A percentile compares a stretch with the other conserved stretches of the same genome.
Evolutionary conservation across 2,113 vertebrate genomes (phyloP).

Genomic region (Myiagra hebetior): DNA sequence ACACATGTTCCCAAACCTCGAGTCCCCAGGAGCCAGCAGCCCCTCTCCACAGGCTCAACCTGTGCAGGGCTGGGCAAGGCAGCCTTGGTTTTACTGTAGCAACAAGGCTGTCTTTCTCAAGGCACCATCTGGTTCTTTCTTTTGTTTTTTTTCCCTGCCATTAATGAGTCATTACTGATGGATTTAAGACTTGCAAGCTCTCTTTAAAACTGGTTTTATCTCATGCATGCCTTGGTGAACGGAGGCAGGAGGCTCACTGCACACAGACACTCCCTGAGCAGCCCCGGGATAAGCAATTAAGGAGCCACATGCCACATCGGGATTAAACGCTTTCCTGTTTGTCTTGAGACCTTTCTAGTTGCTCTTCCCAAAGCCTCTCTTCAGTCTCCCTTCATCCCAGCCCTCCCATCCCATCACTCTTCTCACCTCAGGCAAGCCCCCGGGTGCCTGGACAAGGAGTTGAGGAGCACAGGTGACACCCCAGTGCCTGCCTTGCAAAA

Average conservation of each 20-base stretch:
- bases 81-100: not conserved
- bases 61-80: not conserved
- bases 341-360: not conserved
- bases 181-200: not conserved
- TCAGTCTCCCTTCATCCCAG: not conserved
- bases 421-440: not conserved
- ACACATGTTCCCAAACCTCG: fast-evolving
- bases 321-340: not conserved
- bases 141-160: fast-evolving
- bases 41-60: not conserved
- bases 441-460: fast-evolving
- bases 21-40: not conserved
- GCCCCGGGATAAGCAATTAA: not conserved
- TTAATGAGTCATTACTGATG: not conserved
- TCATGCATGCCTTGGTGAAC: fast-evolving
- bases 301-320: not conserved
- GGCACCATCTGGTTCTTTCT: not conserved
- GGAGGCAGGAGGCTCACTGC: not conserved
- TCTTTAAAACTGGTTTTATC: not conserved
- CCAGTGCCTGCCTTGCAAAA: not conserved
- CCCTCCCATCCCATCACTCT: not conserved
- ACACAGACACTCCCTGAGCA: not conserved
- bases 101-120: not conserved
- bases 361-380: not conserved
- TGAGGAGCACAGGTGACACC: not conserved